Evolutionary conservation across 2,797 vertebrate species (phyloP), one percentile per base, ranked within the genome.

Genomic region (Halcyon smyrnensis): DNA sequence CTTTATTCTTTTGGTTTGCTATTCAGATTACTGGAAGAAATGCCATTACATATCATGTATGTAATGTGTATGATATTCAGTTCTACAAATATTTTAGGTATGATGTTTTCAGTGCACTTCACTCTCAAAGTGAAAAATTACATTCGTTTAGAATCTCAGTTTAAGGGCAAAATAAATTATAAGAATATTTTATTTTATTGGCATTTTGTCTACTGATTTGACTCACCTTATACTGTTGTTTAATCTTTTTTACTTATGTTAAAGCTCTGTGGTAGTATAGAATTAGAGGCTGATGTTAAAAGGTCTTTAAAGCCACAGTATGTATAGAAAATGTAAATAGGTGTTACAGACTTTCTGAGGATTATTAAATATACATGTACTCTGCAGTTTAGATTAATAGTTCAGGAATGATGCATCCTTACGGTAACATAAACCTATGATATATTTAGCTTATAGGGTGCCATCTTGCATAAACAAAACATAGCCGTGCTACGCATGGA

Each of bases 291-390:
- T 68, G 90, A 85, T 97, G 97, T 96, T 97, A 96, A 94, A 97
- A 97, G 77, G 27, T 94, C 92, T 88, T 97, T 97, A 97, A 97
- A 97, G 94, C 54, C 79, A 43, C 48, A 82, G 41, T 89, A 96
- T 71, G 19, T 87, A 96, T 74, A 96, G 93, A 95, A 97, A 94
- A 97, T 93, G 73, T 97, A 98, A 97, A 98, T 97, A 97, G 95
- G 83, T 93, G 70, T 90, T 88, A 95, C 43, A 96, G 87, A 90
- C n/a, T 88, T 97, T 96, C 92, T 94, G 93, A 96, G 69, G 83
- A 97, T 96, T 97, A 97, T 98, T 97, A 98, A 98, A 98, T 97
- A 97, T 97, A 97, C 94, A 97, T 97, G 74, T 94, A 94, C 53
- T 89, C 91, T 96, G 78, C 34, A 90, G 68, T 80, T 91, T 91